Base-by-base conservation (phyloP, 2,797 vertebrate species). In the Antrozous pallidus region DNA sequence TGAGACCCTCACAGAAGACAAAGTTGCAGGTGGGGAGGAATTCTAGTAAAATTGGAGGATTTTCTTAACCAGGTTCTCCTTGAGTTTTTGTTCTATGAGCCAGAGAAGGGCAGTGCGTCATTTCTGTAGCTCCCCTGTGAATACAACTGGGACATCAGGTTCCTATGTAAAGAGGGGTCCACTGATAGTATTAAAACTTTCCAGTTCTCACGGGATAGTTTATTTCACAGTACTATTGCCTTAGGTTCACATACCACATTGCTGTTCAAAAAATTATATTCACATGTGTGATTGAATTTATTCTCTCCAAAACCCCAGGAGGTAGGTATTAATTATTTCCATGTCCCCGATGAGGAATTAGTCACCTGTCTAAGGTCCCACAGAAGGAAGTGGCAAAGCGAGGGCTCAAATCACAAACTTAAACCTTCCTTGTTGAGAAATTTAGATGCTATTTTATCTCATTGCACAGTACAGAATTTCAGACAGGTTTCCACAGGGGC, bases 341-440 rank as follows among this genome's bases (percentile, higher is more conserved):
- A 2, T 56, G 36, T 90, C 42, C 79, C 63, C 82, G 22, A 56
- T 51, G 54, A 77, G 63, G 33, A 82, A 82, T 92, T 92, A 85
- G 45, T 56, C 74, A 65, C 67, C 38, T 67, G 54, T 16, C 13
- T 16, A 71, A 26, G 12, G 24, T 69, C 79, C 69, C 67, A 54
- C n/a, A 61, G 42, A 71, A 69, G 74, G 45, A 94, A 88, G 12
- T 8, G 24, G 17, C 42, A 69, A 82, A 49, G 78, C 47, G 11
- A 40, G 56, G 28, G 18, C 9, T 93, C 86, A 95, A 61, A 88
- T 91, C 49, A 96, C 83, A 63, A 36, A 65, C 83, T 90, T 75
- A 54, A 90, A 77, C 51, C 20, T 42, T 47, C 77, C 2, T 47
- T 74, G 28, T 36, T 87, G 74, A 90, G 54, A 74, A 94, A 74